Percentiles rank a stretch among this genome's conserved stretches.
phyloP scores from a whole-genome alignment of 2,888 invertebrate genomes.

The Disparrhopalites patrizii region DNA sequence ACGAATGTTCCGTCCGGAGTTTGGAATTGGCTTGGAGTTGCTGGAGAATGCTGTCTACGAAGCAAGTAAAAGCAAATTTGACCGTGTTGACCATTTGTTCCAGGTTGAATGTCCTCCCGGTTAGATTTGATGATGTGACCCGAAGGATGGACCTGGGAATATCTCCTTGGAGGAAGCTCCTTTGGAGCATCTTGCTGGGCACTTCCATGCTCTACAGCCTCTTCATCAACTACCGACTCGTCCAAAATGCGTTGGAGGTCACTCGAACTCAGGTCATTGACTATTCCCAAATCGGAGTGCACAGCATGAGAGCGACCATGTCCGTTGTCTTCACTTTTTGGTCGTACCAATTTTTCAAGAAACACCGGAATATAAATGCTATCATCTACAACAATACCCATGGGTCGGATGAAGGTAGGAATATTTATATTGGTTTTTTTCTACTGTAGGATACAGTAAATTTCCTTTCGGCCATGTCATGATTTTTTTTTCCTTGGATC shows the following conservation, averaged over 20 bases:
- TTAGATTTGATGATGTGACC: background rate
- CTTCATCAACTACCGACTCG: background rate
- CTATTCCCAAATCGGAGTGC: slow-evolving; percentile 2
- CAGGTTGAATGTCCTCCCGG: background rate
- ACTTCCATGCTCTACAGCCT: background rate
- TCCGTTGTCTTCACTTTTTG: slow-evolving; percentile 3
- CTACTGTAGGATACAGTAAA: background rate
- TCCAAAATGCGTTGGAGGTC: background rate
- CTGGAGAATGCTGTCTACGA: background rate
- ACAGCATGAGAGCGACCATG: background rate
- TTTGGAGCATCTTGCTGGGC: background rate
- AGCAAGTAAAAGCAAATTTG: background rate
- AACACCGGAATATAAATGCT: background rate
- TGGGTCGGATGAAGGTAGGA: background rate
- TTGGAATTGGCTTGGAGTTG: too few species aligned
- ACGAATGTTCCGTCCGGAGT: too few species aligned
- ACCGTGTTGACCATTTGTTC: background rate
- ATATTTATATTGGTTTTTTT: background rate
- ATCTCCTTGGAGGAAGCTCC: background rate
- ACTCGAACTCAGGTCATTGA: background rate
- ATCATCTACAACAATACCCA: background rate
- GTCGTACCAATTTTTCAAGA: background rate
- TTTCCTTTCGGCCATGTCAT: too few species aligned
- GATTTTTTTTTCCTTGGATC: too few species aligned
- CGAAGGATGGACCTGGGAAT: background rate